A percentile compares a stretch with the other conserved stretches of the same genome.
Evolutionary conservation across 2,113 vertebrate species (phyloP).

Genomic region (Mustela nigripes): DNA sequence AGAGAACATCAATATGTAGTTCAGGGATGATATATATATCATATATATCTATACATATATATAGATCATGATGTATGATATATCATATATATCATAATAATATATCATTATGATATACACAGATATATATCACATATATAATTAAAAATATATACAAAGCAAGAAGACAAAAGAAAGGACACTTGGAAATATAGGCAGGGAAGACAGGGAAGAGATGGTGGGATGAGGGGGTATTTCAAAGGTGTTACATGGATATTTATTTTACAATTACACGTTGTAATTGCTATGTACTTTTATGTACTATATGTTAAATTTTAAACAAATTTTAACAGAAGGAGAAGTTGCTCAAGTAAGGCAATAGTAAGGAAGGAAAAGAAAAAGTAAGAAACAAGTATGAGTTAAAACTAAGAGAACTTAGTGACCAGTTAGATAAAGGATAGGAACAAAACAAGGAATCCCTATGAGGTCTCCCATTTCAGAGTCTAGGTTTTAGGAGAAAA

Average conservation of each 20-base stretch:
- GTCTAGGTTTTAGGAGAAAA: not conserved
- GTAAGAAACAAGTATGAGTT: slow-evolving; percentile 7
- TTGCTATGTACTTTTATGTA: not conserved
- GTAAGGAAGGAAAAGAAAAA: slow-evolving; percentile 34
- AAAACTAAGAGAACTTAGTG: not conserved
- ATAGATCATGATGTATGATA: not conserved
- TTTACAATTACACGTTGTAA: not conserved
- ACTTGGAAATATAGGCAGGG: not conserved
- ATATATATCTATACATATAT: not conserved
- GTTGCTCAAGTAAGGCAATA: slow-evolving; percentile 36
- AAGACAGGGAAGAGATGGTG: not conserved
- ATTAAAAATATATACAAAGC: not conserved
- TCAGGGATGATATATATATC: not conserved
- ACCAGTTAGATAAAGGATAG: not conserved
- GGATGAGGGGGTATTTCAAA: not conserved
- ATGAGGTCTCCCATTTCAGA: not conserved
- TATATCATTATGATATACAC: not conserved
- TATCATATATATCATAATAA: not conserved
- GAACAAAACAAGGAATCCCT: not conserved
- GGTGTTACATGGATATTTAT: not conserved
- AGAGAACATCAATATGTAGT: not conserved
- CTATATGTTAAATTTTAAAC: slow-evolving; percentile 48
- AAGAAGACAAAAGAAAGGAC: not conserved
- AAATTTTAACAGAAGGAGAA: not conserved
- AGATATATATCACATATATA: not conserved